Base-by-base conservation (phyloP, 53 echinoderm and acorn worm genomes). In the Holothuria leucospilota region DNA sequence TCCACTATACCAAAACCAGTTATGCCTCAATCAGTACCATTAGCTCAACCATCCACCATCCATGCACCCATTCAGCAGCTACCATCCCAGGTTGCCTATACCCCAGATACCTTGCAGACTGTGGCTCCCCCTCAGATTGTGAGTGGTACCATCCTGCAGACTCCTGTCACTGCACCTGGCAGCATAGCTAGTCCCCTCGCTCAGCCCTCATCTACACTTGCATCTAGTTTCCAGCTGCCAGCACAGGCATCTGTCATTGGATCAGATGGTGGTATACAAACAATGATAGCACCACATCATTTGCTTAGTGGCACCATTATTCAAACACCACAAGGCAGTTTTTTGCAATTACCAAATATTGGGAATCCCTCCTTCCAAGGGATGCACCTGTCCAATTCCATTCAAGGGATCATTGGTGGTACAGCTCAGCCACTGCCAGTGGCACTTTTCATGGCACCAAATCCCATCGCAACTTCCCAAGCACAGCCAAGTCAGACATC, bases 241-340 rank as follows among this genome's bases (percentile, higher is more conserved):
- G 14, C 75, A n/a, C 75, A 75, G 27, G 16, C 51, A 6, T 41
- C 49, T 13, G 34, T 75, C 13, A 80, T 73, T 40, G 38, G 46
- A 21, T 42, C 67, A 67, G 67, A 67, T 27, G 67, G 67, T 29
- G 6, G 30, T 16, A 38, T 60, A 59, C 38, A 29, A 60, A 61
- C 80, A 25, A 24, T 83, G 84, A 42, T 83, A 26, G 67, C 66
- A 42, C 66, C 66, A 14, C n/a, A 28, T 9, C 82, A 63, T 64
- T n/a, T 83, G 23, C 39, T 83, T 42, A 83, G 53, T 83, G 84
- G 84, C 41, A 83, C 84, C 84, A 64, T 83, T 46, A 83, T 83
- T 29, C 84, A 83, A 20, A 66, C 67, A 67, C 84, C 84, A 49
- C 66, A 83, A 67, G 84, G 84, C 18, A 83, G 41, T 16, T 83